Conservation (phyloP, 2,888 invertebrate species). For the Microctonus aethiopoides region DNA sequence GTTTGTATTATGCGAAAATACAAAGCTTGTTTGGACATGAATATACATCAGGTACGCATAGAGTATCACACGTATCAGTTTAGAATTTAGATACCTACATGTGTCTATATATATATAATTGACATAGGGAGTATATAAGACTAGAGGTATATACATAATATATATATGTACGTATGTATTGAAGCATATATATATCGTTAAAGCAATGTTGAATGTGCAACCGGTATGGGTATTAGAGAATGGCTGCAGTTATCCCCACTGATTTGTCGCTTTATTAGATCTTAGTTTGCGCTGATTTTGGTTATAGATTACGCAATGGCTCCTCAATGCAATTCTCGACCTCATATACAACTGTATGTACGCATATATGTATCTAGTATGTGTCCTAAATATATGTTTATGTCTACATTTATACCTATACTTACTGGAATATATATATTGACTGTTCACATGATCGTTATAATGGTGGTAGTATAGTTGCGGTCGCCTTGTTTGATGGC, state of each 20-base stretch:
- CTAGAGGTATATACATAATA: constrained; percentile 14
- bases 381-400: constrained; percentile 4
- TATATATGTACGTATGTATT: constrained; percentile 3
- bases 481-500: constrained; percentile 19
- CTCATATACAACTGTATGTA: not conserved
- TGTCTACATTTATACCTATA: too few species aligned
- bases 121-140: not conserved
- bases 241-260: constrained; percentile 47
- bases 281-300: constrained; percentile 56
- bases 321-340: constrained; percentile 15
- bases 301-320: not conserved
- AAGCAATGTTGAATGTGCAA: constrained; percentile 11
- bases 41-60: too few species aligned
- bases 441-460: not conserved
- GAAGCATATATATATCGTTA: constrained; percentile 12
- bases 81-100: too few species aligned
- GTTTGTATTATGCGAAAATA: too few species aligned
- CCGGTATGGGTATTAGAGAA: constrained; percentile 19
- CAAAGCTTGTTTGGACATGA: too few species aligned
- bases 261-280: constrained; percentile 68
- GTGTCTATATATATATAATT: too few species aligned
- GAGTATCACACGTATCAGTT: not conserved
- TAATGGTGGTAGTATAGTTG: not conserved
- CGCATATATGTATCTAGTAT: not conserved
- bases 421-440: too few species aligned